Evolutionary conservation across 2,113 vertebrate genomes (phyloP).

Genomic region (Romanogobio albipinnatus): DNA sequence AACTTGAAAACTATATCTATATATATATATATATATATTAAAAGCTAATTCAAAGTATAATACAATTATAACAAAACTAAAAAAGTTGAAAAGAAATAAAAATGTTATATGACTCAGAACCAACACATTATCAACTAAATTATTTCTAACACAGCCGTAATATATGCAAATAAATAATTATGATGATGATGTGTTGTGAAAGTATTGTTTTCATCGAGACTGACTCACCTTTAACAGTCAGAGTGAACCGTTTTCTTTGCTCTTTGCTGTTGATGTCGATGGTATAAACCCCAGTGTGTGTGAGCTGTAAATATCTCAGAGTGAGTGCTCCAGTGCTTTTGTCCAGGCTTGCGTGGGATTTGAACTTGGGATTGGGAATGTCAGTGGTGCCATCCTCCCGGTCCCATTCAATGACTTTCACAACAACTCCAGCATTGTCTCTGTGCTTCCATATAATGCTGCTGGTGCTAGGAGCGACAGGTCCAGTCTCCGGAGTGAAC

Average conservation of each 20-base stretch:
- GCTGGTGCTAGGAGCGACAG: neutral
- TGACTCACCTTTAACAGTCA: neutral
- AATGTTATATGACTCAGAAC: no score
- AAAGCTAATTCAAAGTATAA: no score
- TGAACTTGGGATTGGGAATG: neutral
- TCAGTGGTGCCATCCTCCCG: neutral
- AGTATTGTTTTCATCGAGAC: neutral
- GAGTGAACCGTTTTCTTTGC: neutral
- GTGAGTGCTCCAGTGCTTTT: neutral
- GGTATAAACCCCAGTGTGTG: neutral
- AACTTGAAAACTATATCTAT: no score
- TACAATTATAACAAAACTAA: no score
- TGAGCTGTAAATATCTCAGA: neutral
- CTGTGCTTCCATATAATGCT: constrained; percentile 9
- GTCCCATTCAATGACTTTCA: constrained; percentile 21
- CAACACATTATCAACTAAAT: no score
- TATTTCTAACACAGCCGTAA: neutral
- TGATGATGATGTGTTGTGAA: neutral
- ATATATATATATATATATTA: no score
- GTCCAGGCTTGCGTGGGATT: neutral
- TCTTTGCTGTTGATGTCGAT: constrained; percentile 1
- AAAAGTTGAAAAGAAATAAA: no score
- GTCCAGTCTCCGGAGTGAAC: neutral
- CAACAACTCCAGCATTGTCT: neutral
- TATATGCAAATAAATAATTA: neutral